phyloP scores from a whole-genome alignment of 2,888 invertebrate genomes.

The Apamea monoglypha region DNA sequence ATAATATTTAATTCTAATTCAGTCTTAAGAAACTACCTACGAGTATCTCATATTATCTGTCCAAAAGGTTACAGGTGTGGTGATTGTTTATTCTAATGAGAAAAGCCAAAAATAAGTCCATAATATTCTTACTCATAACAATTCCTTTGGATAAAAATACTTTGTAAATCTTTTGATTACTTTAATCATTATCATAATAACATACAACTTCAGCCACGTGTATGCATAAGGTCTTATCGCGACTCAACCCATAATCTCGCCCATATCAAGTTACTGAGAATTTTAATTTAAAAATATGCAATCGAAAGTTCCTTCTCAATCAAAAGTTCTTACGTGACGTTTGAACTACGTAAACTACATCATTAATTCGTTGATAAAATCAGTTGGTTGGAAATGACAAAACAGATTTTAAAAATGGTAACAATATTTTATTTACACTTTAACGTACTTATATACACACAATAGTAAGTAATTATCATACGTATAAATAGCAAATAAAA shows the following conservation, averaged over 20 bases:
- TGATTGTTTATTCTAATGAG: constrained; percentile 10
- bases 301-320: constrained; percentile 1
- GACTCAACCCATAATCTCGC: background rate
- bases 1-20: constrained; percentile 51
- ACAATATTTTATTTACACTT: constrained; percentile 53
- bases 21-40: constrained; percentile 32
- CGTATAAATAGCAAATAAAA: constrained; percentile 59
- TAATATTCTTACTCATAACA: background rate
- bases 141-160: background rate
- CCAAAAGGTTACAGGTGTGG: constrained; percentile 35
- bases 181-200: background rate
- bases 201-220: background rate
- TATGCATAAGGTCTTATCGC: background rate
- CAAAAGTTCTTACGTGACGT: background rate
- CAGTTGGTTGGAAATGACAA: constrained; percentile 12
- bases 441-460: constrained; percentile 39
- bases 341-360: background rate
- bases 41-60: constrained; percentile 11
- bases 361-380: background rate
- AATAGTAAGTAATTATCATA: constrained; percentile 46
- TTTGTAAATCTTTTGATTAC: background rate
- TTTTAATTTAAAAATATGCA: background rate
- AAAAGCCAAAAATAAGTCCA: constrained; percentile 6
- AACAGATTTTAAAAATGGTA: constrained; percentile 4
- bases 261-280: background rate